Evolutionary conservation across 2,113 vertebrate genomes (phyloP).

Genomic region (Nothocercus nigrocapillus): DNA sequence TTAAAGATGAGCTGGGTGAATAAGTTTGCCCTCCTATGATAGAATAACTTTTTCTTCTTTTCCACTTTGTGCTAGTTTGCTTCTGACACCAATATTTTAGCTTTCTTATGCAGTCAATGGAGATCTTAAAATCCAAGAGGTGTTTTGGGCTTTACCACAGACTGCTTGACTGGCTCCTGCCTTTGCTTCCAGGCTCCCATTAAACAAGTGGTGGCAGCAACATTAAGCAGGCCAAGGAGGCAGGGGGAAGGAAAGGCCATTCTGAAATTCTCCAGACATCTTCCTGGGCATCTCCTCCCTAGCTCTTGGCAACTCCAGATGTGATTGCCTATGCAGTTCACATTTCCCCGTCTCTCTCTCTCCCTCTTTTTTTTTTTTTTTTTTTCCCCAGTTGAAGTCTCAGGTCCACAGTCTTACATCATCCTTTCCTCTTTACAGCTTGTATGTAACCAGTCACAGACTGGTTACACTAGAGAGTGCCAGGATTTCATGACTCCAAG

Average conservation of each 20-base stretch:
- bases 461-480: rapidly evolving
- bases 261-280: too few relatives aligned
- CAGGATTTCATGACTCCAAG: rapidly evolving
- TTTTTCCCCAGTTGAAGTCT: too few relatives aligned
- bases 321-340: too few relatives aligned
- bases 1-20: background rate
- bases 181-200: background rate
- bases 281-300: too few relatives aligned
- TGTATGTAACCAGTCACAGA: background rate
- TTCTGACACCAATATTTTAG: background rate
- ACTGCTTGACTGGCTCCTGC: background rate
- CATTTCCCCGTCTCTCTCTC: too few relatives aligned
- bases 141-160: background rate
- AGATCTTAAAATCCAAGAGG: background rate
- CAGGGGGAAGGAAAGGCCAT: too few relatives aligned
- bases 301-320: too few relatives aligned
- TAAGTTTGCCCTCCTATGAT: background rate
- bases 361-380: too few relatives aligned
- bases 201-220: background rate
- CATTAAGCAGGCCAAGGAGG: too few relatives aligned
- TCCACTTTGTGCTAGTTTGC: background rate
- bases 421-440: background rate
- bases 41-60: background rate
- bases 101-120: background rate
- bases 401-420: too few relatives aligned